Evolutionary conservation across 2,888 invertebrate species (phyloP).

Genomic region (Callimorpha dominula): DNA sequence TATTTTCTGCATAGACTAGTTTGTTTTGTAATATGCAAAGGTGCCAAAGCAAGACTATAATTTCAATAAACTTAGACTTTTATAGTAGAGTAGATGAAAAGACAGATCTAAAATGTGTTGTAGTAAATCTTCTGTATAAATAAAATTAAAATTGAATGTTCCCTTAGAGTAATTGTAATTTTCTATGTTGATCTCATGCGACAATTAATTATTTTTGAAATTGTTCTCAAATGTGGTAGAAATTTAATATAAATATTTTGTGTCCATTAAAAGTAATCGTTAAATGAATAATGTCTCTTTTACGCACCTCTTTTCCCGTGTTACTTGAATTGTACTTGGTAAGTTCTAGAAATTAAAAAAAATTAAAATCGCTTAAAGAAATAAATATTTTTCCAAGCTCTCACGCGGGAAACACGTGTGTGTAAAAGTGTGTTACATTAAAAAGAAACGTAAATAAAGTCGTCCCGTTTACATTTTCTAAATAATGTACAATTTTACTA

Average conservation of each 20-base stretch:
- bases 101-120: not conserved
- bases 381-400: not conserved
- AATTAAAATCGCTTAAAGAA: not conserved
- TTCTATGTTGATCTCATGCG: not conserved
- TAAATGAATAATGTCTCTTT: not conserved
- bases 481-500: constrained; percentile 67
- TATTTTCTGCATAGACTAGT: not conserved
- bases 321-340: not conserved
- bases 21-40: constrained; percentile 25
- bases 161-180: not conserved
- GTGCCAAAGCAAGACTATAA: constrained; percentile 35
- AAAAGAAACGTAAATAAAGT: constrained; percentile 49
- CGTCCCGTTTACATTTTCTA: constrained; percentile 72
- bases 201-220: not conserved
- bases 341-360: not conserved
- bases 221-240: constrained; percentile 1
- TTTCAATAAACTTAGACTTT: constrained; percentile 2
- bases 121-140: not conserved
- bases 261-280: constrained; percentile 4
- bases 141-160: not conserved
- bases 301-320: not conserved
- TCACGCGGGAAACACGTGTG: not conserved
- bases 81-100: not conserved
- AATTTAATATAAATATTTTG: constrained; percentile 1
- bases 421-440: constrained; percentile 18